Evolutionary conservation across 2,113 vertebrate genomes (phyloP).

Genomic region (Trematocara variabile): DNA sequence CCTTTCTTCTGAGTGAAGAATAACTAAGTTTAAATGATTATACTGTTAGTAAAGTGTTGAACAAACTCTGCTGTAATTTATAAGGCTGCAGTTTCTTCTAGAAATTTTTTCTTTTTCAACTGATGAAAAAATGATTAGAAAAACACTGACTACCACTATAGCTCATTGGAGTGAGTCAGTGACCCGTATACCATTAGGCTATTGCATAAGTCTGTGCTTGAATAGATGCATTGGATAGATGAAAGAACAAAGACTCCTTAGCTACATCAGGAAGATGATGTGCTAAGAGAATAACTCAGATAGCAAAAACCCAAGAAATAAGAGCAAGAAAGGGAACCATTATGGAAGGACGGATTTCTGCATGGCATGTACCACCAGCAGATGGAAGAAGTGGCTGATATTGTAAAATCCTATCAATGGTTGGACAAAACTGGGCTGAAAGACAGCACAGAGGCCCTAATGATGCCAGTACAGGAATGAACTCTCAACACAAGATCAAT

Average conservation of each 20-base stretch:
- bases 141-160: background rate
- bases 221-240: background rate
- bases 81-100: background rate
- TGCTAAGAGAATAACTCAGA: background rate
- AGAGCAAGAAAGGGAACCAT: background rate
- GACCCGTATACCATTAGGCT: background rate
- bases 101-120: background rate
- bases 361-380: background rate
- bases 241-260: background rate
- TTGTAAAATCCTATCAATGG: background rate
- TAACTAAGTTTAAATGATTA: background rate
- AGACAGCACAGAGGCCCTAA: background rate
- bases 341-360: background rate
- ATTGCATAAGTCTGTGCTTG: background rate
- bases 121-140: background rate
- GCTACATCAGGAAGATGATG: background rate
- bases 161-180: background rate
- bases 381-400: background rate
- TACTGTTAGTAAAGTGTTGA: background rate
- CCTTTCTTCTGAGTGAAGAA: background rate
- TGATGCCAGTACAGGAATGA: background rate
- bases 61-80: background rate
- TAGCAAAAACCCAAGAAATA: background rate
- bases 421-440: background rate
- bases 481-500: background rate